These are phyloP conservation scores for Motacilla tschutschensis DNA, from an alignment of 2,113 vertebrate genomes.

Conservation along the genomic window DNA sequence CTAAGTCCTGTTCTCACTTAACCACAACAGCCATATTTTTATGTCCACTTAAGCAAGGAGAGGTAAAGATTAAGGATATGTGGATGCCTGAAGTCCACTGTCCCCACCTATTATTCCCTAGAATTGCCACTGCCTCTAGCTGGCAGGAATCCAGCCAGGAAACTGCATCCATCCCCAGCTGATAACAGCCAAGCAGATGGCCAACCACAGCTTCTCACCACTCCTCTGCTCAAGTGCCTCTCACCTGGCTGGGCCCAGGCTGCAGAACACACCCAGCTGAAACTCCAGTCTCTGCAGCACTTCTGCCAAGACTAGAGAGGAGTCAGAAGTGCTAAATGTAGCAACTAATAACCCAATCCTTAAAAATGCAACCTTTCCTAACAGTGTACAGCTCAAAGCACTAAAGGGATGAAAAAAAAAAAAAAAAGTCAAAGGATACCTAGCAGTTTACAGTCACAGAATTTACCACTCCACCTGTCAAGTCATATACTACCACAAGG, in stretches of 20 bases:
- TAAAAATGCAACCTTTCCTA: background rate
- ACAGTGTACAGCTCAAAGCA: background rate
- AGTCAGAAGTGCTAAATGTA: background rate
- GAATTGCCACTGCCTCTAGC: accelerated
- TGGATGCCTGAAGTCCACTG: background rate
- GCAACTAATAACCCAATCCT: background rate
- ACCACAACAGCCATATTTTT: background rate
- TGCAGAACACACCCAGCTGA: background rate
- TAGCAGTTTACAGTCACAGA: background rate
- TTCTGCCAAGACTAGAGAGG: background rate
- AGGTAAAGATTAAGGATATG: background rate
- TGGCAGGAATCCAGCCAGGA: slow-evolving; percentile 10
- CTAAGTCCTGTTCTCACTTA: background rate
- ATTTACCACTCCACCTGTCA: background rate
- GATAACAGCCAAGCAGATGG: background rate
- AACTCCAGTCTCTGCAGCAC: background rate
- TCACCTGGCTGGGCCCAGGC: background rate
- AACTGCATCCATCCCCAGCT: background rate
- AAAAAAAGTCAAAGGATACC: background rate
- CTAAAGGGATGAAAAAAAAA: background rate
- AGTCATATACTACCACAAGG: background rate
- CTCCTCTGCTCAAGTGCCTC: background rate
- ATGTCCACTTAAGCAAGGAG: background rate
- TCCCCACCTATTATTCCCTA: background rate
- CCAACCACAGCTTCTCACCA: background rate